Evolutionary conservation across 2,113 vertebrate genomes (phyloP).

Genomic region (Morone chrysops): DNA sequence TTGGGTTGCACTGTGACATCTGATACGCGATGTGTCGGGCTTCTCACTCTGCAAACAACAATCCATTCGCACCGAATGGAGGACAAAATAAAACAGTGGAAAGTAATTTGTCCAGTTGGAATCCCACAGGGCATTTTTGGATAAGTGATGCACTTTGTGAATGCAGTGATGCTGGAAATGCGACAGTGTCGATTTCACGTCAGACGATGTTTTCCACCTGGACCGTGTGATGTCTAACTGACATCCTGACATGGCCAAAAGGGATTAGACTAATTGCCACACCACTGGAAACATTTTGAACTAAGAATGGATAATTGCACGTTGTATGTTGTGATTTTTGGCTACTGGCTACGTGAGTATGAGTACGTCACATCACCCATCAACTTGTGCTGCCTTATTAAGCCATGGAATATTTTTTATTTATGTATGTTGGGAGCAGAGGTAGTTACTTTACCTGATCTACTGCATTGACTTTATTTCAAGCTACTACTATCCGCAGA

Average conservation of each 20-base stretch:
- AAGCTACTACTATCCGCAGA: background rate
- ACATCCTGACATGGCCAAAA: slow-evolving; percentile 26
- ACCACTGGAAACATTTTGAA: slow-evolving; percentile 20
- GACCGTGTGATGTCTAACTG: background rate
- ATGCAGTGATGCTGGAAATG: slow-evolving; percentile 69
- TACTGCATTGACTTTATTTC: background rate
- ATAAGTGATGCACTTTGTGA: slow-evolving; percentile 62
- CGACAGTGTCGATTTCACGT: slow-evolving; percentile 44
- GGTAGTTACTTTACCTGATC: background rate
- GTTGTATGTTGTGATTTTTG: slow-evolving; percentile 24
- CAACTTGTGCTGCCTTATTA: background rate
- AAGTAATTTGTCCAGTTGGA: slow-evolving; percentile 69
- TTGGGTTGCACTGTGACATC: slow-evolving; percentile 50
- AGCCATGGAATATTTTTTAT: background rate
- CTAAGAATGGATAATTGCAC: slow-evolving; percentile 23
- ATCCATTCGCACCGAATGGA: slow-evolving; percentile 38
- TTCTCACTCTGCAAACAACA: slow-evolving; percentile 34
- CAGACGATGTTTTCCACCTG: slow-evolving; percentile 56
- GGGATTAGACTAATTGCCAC: background rate
- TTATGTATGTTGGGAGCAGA: background rate
- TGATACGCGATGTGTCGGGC: slow-evolving; percentile 37
- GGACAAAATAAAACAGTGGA: slow-evolving; percentile 30
- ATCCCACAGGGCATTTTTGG: slow-evolving; percentile 57
- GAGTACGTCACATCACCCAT: background rate
- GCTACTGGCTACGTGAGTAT: background rate